Evolutionary conservation across 2,888 invertebrate species (phyloP).

Genomic region (Aquatica leii): DNA sequence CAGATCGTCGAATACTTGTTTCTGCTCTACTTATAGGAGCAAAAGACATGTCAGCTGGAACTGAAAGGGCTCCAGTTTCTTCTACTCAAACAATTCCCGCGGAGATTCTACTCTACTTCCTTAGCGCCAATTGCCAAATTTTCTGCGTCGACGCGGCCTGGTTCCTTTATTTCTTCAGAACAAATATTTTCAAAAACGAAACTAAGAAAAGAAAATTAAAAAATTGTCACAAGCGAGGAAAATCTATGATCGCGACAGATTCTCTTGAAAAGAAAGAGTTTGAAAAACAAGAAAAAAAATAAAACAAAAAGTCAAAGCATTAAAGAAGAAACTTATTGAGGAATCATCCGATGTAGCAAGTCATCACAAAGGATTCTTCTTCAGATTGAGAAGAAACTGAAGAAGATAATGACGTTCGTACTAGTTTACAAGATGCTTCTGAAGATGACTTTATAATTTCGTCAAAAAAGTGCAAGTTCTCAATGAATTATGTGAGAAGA

Average conservation of each 20-base stretch:
- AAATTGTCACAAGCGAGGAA: not conserved
- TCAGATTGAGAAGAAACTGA: not conserved
- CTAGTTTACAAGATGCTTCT: not conserved
- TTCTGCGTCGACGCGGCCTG: not conserved
- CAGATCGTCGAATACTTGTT: not conserved
- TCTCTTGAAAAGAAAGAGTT: constrained; percentile 8
- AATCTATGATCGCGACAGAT: constrained; percentile 10
- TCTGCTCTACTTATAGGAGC: not conserved
- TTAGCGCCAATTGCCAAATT: not conserved
- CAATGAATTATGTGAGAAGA: not conserved
- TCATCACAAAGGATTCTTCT: not conserved
- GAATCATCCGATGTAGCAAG: not conserved
- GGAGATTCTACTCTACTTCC: constrained; percentile 1
- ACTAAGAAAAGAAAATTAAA: not conserved
- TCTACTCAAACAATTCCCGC: not conserved
- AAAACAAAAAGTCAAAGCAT: constrained; percentile 1
- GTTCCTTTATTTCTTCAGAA: not conserved
- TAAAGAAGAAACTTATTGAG: constrained; percentile 4
- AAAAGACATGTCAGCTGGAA: not conserved
- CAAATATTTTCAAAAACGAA: not conserved
- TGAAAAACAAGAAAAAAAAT: not conserved
- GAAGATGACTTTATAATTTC: constrained; percentile 1
- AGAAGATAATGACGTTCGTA: not conserved
- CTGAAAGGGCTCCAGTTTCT: not conserved
- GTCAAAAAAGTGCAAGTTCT: not conserved